These are phyloP conservation scores for Ennomos fuscantarius DNA, from an alignment of 2,888 invertebrate species.

Conservation along the genomic window DNA sequence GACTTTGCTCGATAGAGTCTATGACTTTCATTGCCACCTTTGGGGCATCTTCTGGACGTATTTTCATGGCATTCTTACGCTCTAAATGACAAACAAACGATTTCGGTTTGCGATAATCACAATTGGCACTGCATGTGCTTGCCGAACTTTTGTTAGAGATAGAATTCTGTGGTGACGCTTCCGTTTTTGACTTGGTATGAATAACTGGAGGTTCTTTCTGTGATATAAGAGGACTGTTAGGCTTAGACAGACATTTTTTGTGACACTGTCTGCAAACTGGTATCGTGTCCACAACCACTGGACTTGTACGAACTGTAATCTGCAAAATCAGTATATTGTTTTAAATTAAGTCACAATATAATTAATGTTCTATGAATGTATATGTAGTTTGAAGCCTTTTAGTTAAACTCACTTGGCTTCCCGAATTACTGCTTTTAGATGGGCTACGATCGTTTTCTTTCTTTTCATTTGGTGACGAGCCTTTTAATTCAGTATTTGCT, in stretches of 20 bases:
- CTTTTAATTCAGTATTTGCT: constrained; percentile 62
- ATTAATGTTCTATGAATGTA: too few species aligned
- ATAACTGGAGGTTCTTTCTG: constrained; percentile 71
- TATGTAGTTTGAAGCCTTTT: too few species aligned
- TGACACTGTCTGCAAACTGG: constrained; percentile 92
- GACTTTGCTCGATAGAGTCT: constrained; percentile 81
- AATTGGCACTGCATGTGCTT: constrained; percentile 74
- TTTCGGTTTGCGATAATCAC: constrained; percentile 71
- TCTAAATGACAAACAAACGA: constrained; percentile 70
- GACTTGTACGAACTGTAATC: constrained; percentile 92
- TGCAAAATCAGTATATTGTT: constrained; percentile 61
- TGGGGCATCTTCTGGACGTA: constrained; percentile 79
- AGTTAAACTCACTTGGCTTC: constrained; percentile 87
- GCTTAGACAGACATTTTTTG: constrained; percentile 89
- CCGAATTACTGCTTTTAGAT: constrained; percentile 91
- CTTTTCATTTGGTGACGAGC: constrained; percentile 66
- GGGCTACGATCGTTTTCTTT: constrained; percentile 88
- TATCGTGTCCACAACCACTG: constrained; percentile 89
- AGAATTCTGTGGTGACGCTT: constrained; percentile 71
- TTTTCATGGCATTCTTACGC: constrained; percentile 78
- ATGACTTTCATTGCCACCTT: constrained; percentile 77
- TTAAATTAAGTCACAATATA: background rate
- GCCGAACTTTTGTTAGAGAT: constrained; percentile 72
- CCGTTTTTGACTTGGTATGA: constrained; percentile 65
- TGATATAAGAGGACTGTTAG: constrained; percentile 79